A percentile compares a stretch with the other conserved stretches of the same genome.
These are phyloP conservation scores for Drosophila helvetica DNA, from an alignment of 2,888 invertebrate genomes.

Conservation along the genomic window DNA sequence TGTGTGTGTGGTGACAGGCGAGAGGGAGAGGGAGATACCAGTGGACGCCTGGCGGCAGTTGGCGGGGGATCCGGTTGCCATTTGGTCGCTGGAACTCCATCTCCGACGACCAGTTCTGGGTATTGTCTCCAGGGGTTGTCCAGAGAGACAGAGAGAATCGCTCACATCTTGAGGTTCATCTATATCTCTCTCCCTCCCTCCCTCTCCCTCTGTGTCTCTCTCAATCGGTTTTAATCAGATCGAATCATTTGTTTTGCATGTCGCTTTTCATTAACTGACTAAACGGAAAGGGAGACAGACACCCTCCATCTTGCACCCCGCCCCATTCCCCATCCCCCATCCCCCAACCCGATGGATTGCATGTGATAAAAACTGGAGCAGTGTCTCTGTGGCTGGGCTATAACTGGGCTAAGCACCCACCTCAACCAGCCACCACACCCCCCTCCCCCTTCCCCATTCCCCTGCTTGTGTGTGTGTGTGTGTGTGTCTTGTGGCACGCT, in stretches of 20 bases:
- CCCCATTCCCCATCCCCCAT: slow-evolving; percentile 11
- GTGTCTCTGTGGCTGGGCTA: slow-evolving; percentile 50
- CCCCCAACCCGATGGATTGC: slow-evolving; percentile 60
- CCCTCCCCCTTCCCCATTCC: too few species aligned
- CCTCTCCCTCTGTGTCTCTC: neutral
- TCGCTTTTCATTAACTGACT: slow-evolving; percentile 47
- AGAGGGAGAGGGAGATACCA: neutral
- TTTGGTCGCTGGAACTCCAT: neutral
- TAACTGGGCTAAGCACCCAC: slow-evolving; percentile 60
- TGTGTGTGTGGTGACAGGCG: slow-evolving; percentile 55
- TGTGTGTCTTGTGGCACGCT: slow-evolving; percentile 57
- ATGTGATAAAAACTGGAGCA: slow-evolving; percentile 75
- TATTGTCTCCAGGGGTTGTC: neutral
- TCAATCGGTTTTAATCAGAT: slow-evolving; percentile 37
- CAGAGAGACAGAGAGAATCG: neutral
- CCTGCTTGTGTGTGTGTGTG: slow-evolving; percentile 4
- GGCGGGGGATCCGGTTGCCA: neutral
- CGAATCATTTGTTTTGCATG: slow-evolving; percentile 35
- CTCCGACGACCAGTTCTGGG: slow-evolving; percentile 1
- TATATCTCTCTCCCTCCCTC: neutral
- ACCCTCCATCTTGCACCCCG: slow-evolving; percentile 20
- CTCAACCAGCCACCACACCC: too few species aligned
- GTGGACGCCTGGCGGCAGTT: neutral
- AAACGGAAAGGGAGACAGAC: slow-evolving; percentile 38
- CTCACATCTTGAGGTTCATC: neutral